Conservation (phyloP, 2,888 invertebrate species). For the Chironomus tentans region DNA sequence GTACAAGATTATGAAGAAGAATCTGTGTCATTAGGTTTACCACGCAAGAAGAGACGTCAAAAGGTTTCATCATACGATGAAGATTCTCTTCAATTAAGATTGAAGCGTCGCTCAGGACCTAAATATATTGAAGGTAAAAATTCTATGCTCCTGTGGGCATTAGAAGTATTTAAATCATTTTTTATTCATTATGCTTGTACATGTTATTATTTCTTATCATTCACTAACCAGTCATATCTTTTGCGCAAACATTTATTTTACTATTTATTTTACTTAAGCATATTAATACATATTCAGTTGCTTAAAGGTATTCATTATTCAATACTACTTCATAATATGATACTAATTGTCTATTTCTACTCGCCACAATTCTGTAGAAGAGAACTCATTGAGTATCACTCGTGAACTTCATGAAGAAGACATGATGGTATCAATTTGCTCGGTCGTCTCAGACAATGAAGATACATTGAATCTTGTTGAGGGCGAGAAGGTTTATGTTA, state of each 20-base stretch:
- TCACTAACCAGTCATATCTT: constrained; percentile 26
- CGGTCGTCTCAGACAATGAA: constrained; percentile 77
- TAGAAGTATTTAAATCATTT: constrained; percentile 22
- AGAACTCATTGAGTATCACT: constrained; percentile 60
- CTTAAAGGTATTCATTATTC: constrained; percentile 26
- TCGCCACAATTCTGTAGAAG: constrained; percentile 46
- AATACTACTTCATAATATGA: not conserved
- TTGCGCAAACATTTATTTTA: constrained; percentile 24
- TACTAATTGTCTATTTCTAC: constrained; percentile 31
- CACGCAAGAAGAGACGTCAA: constrained; percentile 40
- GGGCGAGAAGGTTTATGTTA: constrained; percentile 77
- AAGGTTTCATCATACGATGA: constrained; percentile 50
- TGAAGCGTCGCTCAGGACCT: constrained; percentile 57
- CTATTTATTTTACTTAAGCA: constrained; percentile 4
- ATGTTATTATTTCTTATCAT: constrained; percentile 17
- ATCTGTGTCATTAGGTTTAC: constrained; percentile 45
- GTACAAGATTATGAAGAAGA: constrained; percentile 50
- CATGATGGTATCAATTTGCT: constrained; percentile 71
- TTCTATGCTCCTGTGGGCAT: constrained; percentile 33
- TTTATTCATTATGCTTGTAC: not conserved
- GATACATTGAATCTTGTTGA: constrained; percentile 84
- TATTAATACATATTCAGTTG: constrained; percentile 27
- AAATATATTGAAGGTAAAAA: constrained; percentile 56
- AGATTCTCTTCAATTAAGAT: constrained; percentile 58
- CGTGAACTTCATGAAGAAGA: constrained; percentile 55